Base-by-base conservation (phyloP, 1,140 invertebrate genomes). In the Magallana ariakensis region DNA sequence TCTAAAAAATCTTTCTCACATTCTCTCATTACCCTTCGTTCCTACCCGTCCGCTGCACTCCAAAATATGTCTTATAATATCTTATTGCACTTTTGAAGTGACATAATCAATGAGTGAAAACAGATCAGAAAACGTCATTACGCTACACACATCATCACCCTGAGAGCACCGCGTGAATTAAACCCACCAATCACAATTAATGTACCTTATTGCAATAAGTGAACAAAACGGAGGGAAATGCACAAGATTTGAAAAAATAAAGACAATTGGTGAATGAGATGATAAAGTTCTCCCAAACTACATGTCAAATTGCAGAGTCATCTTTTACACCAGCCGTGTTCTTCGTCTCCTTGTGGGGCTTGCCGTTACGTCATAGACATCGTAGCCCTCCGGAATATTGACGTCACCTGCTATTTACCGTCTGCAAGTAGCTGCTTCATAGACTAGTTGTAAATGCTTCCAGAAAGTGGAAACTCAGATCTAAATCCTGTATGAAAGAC, bases 401-500 rank as follows among this genome's bases (percentile, higher is more conserved):
- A 75, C 66, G 22, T 75, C 66, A 75, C 22, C 33, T 75, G 10
- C 66, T 11, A 26, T 9, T 75, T 19, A 75, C n/a, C 66, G 13
- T 7, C 19, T 26, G 22, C 66, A 75, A 13, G 22, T 75, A 75
- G 66, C 66, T 75, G 22, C 22, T 33, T 26, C 10, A 11, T 75
- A 75, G 66, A 66, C 66, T 75, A 75, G 66, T 13, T 75, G 66
- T 75, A 5, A 60, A 46, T 26, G 22, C 26, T 75, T 26, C 66
- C 66, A 75, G 7, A 75, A 26, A 19, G 22, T 26, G 66, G 66
- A 75, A 75, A 75, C 66, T 75, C 66, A 75, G 66, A 75, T 75
- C 66, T 75, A 75, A 75, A 75, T 75, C 66, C 66, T 26, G 66
- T 75, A 75, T 75, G 66, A 75, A 75, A 75, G 66, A 75, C 66